Evolutionary conservation across 2,888 invertebrate genomes (phyloP), one percentile per base, ranked within the genome.

Genomic region (Seladonia tumulorum): DNA sequence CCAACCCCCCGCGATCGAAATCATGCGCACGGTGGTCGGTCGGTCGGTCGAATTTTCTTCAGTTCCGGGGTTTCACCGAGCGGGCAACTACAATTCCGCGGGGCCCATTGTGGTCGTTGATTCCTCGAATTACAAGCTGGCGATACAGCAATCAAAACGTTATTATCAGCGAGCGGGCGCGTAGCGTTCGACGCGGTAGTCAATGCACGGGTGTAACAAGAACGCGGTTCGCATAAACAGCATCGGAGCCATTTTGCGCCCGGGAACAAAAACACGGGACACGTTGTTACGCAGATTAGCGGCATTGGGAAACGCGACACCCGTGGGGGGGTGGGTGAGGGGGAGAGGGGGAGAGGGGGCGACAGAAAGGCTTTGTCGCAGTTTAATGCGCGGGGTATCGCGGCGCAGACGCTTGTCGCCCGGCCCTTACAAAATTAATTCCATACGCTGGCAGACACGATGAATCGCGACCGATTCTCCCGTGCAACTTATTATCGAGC

Each of bases 341-440:
- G n/a, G n/a, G n/a, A n/a, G n/a, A n/a, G n/a, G n/a, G n/a, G n/a
- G n/a, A n/a, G n/a, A n/a, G n/a, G 53, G 49, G 66, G n/a, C 78
- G 29, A 8, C 45, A 68, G 53, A n/a, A 29, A 16, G 72, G 57
- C 47, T 74, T 79, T 74, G 79, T 71, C 53, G 22, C 35, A 35
- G 35, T 81, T 57, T 76, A 81, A 83, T 53, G 75, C 66, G 22
- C 45, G 22, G n/a, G 10, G 39, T 66, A 76, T 83, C 83, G 72
- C 66, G 81, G 35, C n/a, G 57, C 83, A 60, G 49, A 81, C 83
- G 63, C 79, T n/a, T 39, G 45, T 29, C 63, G 25, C 14, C n/a
- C 5, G 57, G 29, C 83, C 75, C 71, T 83, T 78, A 66, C 45
- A 79, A 79, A 83, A 85, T 85, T 79, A 85, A 79, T 85, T 83